These are phyloP conservation scores for Andrena praecox DNA, from an alignment of 2,888 invertebrate species.

Conservation along the genomic window DNA sequence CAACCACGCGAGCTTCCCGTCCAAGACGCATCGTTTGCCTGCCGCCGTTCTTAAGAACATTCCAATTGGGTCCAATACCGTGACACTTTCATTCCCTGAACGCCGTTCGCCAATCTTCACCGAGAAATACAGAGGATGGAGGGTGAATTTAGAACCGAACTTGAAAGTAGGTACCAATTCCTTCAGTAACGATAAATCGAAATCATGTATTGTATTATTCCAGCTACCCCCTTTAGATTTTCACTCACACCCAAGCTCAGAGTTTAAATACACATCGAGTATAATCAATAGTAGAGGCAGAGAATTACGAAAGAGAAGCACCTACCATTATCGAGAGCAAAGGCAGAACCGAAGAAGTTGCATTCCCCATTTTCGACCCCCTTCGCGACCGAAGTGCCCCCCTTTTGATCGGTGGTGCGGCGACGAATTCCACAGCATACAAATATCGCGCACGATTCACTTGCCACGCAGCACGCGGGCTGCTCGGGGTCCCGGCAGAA, in stretches of 20 bases:
- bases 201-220: no score
- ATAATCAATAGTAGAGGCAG: no score
- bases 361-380: neutral
- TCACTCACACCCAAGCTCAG: no score
- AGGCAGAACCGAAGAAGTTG: neutral
- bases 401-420: neutral
- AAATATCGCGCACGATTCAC: neutral
- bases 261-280: no score
- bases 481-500: conserved; percentile 5
- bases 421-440: neutral
- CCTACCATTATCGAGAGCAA: neutral
- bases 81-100: conserved; percentile 33
- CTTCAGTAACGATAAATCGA: no score
- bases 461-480: neutral
- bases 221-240: no score
- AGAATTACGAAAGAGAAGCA: neutral
- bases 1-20: conserved; percentile 66
- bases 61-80: conserved; percentile 41
- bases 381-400: neutral
- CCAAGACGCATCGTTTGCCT: conserved; percentile 46
- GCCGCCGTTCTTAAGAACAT: conserved; percentile 44
- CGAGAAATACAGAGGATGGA: neutral
- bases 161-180: no score
- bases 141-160: neutral
- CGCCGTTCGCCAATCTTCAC: conserved; percentile 15